Conservation (phyloP, 2,888 invertebrate genomes). For the Polydesmus complanatus region DNA sequence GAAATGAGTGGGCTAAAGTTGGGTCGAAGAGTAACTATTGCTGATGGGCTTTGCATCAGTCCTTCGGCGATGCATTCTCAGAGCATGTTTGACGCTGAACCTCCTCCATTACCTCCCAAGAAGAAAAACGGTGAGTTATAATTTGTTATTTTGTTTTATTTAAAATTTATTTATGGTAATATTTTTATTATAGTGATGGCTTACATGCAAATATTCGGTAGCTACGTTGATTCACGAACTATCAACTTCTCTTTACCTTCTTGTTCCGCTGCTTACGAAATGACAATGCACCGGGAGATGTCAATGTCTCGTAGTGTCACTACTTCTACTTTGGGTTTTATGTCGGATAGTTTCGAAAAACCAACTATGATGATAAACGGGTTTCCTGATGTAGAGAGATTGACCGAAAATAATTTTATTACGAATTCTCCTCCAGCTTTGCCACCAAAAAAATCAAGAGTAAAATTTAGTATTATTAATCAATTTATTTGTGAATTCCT, state of each 20-base stretch:
- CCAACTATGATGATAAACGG: not conserved
- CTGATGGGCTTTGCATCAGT: not conserved
- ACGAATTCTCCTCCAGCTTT: constrained; percentile 21
- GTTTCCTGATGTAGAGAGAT: not conserved
- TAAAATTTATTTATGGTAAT: not conserved
- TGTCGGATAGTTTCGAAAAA: constrained; percentile 22
- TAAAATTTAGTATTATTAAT: constrained; percentile 5
- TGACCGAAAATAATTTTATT: not conserved
- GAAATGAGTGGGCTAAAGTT: not conserved
- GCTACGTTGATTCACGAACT: constrained; percentile 53
- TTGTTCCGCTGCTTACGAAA: constrained; percentile 39
- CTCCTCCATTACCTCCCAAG: constrained; percentile 68
- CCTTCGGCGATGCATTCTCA: not conserved
- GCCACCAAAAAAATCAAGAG: constrained; percentile 22
- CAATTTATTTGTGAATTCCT: not conserved
- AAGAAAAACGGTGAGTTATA: constrained; percentile 77
- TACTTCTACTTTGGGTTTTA: not conserved
- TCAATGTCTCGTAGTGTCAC: constrained; percentile 35
- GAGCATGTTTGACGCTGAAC: constrained; percentile 18
- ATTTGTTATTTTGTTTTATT: constrained; percentile 25
- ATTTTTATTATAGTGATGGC: constrained; percentile 53
- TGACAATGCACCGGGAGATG: constrained; percentile 27
- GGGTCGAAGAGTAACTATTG: not conserved
- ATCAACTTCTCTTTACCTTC: constrained; percentile 56
- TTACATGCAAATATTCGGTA: constrained; percentile 90